Evolutionary conservation across 30 jellyfish, hydroid and myxozoan species (phyloP).

Genomic region (Aurelia coerulea): DNA sequence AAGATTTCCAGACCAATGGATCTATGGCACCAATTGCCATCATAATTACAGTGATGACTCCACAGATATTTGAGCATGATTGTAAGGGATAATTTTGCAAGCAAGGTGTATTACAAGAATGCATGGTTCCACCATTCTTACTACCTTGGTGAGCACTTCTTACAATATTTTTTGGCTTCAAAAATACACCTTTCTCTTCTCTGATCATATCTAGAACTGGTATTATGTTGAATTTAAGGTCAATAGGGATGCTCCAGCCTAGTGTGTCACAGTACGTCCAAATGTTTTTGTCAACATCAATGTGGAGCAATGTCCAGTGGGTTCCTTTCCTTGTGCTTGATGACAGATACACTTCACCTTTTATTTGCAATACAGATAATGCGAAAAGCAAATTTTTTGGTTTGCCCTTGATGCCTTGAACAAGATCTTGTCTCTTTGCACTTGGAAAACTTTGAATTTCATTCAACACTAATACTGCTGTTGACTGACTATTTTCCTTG

Average conservation of each 20-base stretch:
- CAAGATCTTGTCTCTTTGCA: not conserved
- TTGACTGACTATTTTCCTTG: constrained; percentile 12
- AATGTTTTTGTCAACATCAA: not conserved
- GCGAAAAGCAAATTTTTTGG: constrained; percentile 1
- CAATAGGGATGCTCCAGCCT: constrained; percentile 6
- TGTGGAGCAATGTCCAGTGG: constrained; percentile 8
- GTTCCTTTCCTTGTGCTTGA: constrained; percentile 4
- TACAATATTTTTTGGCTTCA: not conserved
- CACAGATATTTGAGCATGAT: not conserved
- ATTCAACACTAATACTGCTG: constrained; percentile 6
- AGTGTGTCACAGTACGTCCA: constrained; percentile 15
- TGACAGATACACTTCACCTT: constrained; percentile 1
- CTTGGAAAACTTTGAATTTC: constrained; percentile 6
- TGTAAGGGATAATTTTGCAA: constrained; percentile 12
- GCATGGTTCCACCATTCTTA: constrained; percentile 6
- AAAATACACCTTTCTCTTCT: constrained; percentile 2
- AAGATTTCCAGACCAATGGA: constrained; percentile 12
- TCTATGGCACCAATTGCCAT: constrained; percentile 8
- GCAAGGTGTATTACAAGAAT: constrained; percentile 6
- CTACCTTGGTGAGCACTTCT: constrained; percentile 5
- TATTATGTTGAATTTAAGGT: not conserved
- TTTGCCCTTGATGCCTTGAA: not conserved
- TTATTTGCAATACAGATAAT: not conserved
- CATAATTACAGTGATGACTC: constrained; percentile 1
- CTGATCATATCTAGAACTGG: constrained; percentile 8